Base-by-base conservation (phyloP, 2,113 vertebrate species). In the Prionailurus viverrinus region DNA sequence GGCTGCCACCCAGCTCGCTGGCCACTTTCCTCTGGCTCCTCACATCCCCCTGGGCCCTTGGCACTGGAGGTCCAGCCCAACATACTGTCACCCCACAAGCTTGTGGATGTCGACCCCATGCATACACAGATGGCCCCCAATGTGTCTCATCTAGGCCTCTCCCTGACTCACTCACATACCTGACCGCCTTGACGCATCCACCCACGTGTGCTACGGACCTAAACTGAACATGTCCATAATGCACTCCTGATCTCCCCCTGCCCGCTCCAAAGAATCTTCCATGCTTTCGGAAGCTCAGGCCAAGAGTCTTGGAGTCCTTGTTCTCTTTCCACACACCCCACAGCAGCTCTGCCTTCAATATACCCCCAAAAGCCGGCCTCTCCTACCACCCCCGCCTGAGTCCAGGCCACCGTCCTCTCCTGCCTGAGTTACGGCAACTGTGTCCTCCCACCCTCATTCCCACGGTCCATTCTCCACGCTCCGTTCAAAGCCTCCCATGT, bases 121-220 rank as follows among this genome's bases (percentile, higher is more conserved):
- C 45, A 78, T 5, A 18, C 25, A 65, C 73, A 29, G 3, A 27
- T 21, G 83, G 19, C 27, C 79, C 73, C n/a, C 39, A 51, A 8
- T 66, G 61, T 11, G 27, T 51, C 66, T 63, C 63, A 21, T 63
- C 61, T 31, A 45, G 85, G 41, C 45, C 63, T 78, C 79, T 33
- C 83, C 71, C 83, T 41, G 5, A 36, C 53, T 51, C 23, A 71
- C 27, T 14, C 63, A 25, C 23, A 68, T 1, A 82, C 12, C 55
- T 33, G 36, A 1, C 33, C 16, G 33, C 84, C n/a, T 11, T 33
- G 53, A 83, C 31, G 18, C 1, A 0, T 31, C 36, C 33, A 27
- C 48, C 4, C 4, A 0, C 3, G 15, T 27, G 65, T 27, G 6
- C 48, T 0, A 27, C 0, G 27, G 83, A 84, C 36, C 27, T 12